A percentile compares a stretch with the other conserved stretches of the same genome.
Evolutionary conservation across 2,888 invertebrate genomes (phyloP).

Genomic region (Drosophila trichaetosa): DNA sequence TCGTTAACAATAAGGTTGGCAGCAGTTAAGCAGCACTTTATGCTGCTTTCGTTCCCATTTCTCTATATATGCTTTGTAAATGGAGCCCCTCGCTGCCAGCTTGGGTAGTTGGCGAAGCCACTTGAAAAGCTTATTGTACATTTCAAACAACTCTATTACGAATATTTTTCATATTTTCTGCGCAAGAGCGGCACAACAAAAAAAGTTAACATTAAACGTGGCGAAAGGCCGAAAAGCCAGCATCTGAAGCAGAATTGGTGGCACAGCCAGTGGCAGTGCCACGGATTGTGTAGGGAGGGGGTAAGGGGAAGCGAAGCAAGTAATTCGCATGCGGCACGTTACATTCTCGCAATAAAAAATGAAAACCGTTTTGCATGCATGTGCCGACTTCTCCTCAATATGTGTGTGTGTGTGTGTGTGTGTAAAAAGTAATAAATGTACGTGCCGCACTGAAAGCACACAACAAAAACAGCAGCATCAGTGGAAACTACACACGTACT

Average conservation of each 20-base stretch:
- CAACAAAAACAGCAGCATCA: conserved; percentile 46
- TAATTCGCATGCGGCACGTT: conserved; percentile 81
- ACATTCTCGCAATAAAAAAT: conserved; percentile 79
- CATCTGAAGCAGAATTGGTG: conserved; percentile 7
- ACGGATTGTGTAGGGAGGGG: conserved; percentile 22
- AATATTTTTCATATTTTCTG: conserved; percentile 81
- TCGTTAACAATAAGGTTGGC: conserved; percentile 37
- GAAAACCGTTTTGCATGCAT: conserved; percentile 77
- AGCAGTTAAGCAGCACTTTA: conserved; percentile 56
- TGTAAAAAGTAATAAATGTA: conserved; percentile 82
- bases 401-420: conserved; percentile 16
- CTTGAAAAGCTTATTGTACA: conserved; percentile 79
- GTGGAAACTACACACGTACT: conserved; percentile 38
- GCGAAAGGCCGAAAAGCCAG: conserved; percentile 59
- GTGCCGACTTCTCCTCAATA: conserved; percentile 47
- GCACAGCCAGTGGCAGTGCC: conserved; percentile 10
- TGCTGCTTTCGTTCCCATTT: conserved; percentile 34
- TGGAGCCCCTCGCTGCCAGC: conserved; percentile 7
- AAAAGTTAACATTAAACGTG: conserved; percentile 73
- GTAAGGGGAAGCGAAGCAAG: conserved; percentile 55
- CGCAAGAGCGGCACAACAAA: conserved; percentile 40
- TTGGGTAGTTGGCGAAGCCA: conserved; percentile 61
- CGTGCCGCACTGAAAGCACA: conserved; percentile 70
- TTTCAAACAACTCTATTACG: conserved; percentile 82
- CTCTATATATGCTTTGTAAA: conserved; percentile 11